These are phyloP conservation scores for Stegastes partitus DNA, from an alignment of 2,113 vertebrate genomes.

Conservation along the genomic window DNA sequence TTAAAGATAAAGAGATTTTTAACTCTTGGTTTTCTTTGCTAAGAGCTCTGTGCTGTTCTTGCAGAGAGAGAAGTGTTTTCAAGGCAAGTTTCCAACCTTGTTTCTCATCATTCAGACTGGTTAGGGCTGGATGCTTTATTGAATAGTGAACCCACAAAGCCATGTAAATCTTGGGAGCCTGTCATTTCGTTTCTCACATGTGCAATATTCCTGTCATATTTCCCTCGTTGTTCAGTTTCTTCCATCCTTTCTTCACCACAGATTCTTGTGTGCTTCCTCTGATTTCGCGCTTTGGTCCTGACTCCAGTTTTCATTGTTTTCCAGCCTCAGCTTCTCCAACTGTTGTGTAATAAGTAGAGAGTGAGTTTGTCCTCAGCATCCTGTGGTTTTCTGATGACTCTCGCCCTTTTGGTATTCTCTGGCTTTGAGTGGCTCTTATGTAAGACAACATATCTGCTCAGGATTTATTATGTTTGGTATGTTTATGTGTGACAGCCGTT, in stretches of 20 bases:
- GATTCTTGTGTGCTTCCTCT: neutral
- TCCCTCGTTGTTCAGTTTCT: neutral
- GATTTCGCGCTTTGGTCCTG: neutral
- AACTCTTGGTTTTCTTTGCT: no score
- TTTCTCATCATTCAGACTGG: no score
- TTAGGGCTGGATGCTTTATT: no score
- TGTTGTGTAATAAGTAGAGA: conserved; percentile 42
- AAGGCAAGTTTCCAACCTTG: neutral
- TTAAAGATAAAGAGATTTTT: no score
- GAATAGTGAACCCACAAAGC: no score
- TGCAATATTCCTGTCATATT: neutral
- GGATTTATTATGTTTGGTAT: neutral
- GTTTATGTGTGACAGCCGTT: conserved; percentile 3
- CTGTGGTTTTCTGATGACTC: conserved; percentile 39
- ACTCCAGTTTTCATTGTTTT: conserved; percentile 18
- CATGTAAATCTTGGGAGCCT: neutral
- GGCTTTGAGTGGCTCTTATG: conserved; percentile 14
- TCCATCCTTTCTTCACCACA: neutral
- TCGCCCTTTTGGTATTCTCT: conserved; percentile 10
- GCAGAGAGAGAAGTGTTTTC: no score
- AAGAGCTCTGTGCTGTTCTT: no score
- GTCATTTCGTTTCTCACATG: neutral
- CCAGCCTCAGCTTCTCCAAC: neutral
- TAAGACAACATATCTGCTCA: conserved; percentile 15
- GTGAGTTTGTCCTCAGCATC: neutral